Conservation (phyloP, 2,113 vertebrate genomes). For the Sus scrofa region DNA sequence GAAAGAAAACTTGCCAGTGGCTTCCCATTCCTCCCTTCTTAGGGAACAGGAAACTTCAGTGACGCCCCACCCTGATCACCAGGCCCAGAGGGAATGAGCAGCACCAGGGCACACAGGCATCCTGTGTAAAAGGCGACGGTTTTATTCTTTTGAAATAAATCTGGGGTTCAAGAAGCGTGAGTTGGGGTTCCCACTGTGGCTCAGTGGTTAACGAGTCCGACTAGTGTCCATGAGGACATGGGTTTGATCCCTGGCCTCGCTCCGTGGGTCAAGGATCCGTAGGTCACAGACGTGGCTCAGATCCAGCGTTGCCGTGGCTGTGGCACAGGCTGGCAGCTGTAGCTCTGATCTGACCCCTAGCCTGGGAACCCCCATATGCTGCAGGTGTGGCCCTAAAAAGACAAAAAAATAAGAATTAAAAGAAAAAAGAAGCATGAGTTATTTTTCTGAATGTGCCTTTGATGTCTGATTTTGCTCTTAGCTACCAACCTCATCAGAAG, state of each 20-base stretch:
- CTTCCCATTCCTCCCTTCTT: neutral
- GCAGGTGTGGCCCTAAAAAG: too few relatives aligned
- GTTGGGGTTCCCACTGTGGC: neutral
- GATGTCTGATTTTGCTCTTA: neutral
- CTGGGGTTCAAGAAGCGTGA: neutral
- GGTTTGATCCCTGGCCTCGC: too few relatives aligned
- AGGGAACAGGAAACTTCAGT: neutral
- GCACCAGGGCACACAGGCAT: rapidly evolving
- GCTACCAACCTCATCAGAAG: neutral
- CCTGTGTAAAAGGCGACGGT: neutral
- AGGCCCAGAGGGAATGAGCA: neutral
- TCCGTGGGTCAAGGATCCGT: too few relatives aligned
- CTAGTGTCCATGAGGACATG: too few relatives aligned
- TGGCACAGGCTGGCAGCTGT: too few relatives aligned
- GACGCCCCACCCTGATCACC: neutral
- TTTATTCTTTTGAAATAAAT: neutral
- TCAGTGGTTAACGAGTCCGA: too few relatives aligned
- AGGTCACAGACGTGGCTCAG: too few relatives aligned
- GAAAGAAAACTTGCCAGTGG: neutral
- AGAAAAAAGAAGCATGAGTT: neutral
- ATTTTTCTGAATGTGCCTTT: constrained; percentile 21
- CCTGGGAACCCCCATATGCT: too few relatives aligned
- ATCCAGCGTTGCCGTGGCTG: too few relatives aligned
- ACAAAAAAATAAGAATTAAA: too few relatives aligned
- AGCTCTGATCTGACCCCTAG: too few relatives aligned